Base-by-base conservation (phyloP, 2,797 vertebrate species). In the Brachyrhaphis roseni region DNA sequence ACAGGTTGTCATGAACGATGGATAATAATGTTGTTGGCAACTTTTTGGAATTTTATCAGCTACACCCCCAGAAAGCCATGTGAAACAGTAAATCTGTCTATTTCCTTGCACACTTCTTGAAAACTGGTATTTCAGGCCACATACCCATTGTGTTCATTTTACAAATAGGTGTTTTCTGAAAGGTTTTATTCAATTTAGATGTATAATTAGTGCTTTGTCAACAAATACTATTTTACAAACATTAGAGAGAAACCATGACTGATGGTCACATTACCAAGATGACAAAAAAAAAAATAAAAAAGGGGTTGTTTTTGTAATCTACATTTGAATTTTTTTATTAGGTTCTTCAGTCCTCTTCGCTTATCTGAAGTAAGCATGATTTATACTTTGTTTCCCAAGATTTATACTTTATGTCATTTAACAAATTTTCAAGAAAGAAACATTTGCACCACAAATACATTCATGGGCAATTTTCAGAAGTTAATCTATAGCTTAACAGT, bases 401-500 rank as follows among this genome's bases (percentile, higher is more conserved):
- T 18, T 64, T 36, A 3, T 26, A 15, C 31, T 66, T 23, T 23
- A 39, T 66, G 36, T 36, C 15, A 66, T 20, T 4, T 23, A 23
- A 11, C 8, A 39, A 2, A 66, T 15, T 11, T 23, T 8, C 12
- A 43, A 43, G 43, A 5, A 43, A n/a, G 23, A 68, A 68, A 20
- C 16, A 68, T 39, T 26, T 43, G 39, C n/a, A 31, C 15, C 39
- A 34, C 8, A 36, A 36, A 11, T 20, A 31, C 5, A 59, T 59
- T 31, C 5, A 59, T 45, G 41, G 34, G 64, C 64, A 0, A 45
- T 73, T 53, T 43, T 78, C 74, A 13, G 15, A 15, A 74, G 71
- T 79, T 53, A 68, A 68, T 81, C 68, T 43, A 46, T 39, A 80
- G 55, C 57, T 73, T 49, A 77, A 81, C 55, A 28, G 5, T 46